phyloP scores from a whole-genome alignment of 2,797 vertebrate species.

The Hozukius guyotensis region DNA sequence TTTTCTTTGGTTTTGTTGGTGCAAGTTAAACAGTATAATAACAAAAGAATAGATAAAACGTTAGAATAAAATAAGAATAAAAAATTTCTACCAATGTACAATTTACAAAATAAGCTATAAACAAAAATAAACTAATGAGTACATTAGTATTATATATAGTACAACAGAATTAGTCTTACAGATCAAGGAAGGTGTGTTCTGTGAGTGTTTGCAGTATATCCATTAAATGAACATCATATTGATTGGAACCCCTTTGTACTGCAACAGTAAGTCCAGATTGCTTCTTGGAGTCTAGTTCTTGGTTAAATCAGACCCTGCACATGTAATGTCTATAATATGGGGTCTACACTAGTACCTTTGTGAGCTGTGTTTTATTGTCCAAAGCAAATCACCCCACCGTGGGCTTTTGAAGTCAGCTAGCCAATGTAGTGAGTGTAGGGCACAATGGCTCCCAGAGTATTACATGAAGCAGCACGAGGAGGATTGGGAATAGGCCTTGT shows the following conservation, averaged over 20 bases:
- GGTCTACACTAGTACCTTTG: slow-evolving; percentile 18
- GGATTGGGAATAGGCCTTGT: slow-evolving; percentile 44
- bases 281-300: slow-evolving; percentile 17
- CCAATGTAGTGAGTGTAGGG: slow-evolving; percentile 1
- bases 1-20: no score
- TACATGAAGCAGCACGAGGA: slow-evolving; percentile 38
- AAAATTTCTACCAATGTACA: no score
- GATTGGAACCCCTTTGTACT: neutral
- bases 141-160: neutral
- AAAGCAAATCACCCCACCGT: slow-evolving; percentile 41
- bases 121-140: no score
- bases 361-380: slow-evolving; percentile 40
- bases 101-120: no score
- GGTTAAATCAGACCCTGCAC: slow-evolving; percentile 2
- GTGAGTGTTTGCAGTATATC: neutral
- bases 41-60: no score
- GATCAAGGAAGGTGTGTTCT: neutral
- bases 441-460: slow-evolving; percentile 47
- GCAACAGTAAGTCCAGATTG: slow-evolving; percentile 1
- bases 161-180: neutral
- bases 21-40: no score
- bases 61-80: no score
- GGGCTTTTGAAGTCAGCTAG: slow-evolving; percentile 39
- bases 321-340: slow-evolving; percentile 16
- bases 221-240: slow-evolving; percentile 6